Conservation (phyloP, 2,888 invertebrate species). For the Ochropleura plecta region DNA sequence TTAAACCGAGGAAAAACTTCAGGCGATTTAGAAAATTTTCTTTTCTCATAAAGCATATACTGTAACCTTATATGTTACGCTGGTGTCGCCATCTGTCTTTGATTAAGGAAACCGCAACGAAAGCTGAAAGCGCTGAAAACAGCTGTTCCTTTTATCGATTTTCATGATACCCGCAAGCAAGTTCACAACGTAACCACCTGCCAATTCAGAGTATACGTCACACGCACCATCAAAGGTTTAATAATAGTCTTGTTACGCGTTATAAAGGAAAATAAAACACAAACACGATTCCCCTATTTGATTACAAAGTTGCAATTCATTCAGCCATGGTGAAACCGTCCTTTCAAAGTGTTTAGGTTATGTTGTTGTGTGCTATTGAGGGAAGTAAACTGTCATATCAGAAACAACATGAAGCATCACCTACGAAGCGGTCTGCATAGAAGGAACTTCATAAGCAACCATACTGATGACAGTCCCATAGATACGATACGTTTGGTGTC, state of each 20-base stretch:
- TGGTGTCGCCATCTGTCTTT: slow-evolving; percentile 72
- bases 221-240: slow-evolving; percentile 59
- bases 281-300: slow-evolving; percentile 17
- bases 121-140: slow-evolving; percentile 65
- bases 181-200: slow-evolving; percentile 80
- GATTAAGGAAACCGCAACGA: slow-evolving; percentile 19
- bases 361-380: slow-evolving; percentile 70
- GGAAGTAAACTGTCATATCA: slow-evolving; percentile 38
- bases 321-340: slow-evolving; percentile 41
- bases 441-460: slow-evolving; percentile 82
- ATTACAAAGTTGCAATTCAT: slow-evolving; percentile 32
- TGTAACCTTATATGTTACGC: neutral
- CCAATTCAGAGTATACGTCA: slow-evolving; percentile 68
- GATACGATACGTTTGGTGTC: slow-evolving; percentile 84
- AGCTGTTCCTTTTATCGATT: slow-evolving; percentile 87
- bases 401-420: slow-evolving; percentile 75
- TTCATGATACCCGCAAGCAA: slow-evolving; percentile 76
- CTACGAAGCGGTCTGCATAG: slow-evolving; percentile 79
- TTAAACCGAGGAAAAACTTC: neutral
- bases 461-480: slow-evolving; percentile 79
- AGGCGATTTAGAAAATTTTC: slow-evolving; percentile 12
- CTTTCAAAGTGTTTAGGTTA: slow-evolving; percentile 71
- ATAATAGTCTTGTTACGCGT: slow-evolving; percentile 56
- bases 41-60: neutral
- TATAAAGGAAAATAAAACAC: slow-evolving; percentile 53